phyloP scores from a whole-genome alignment of 2,113 vertebrate genomes.

The Perca fluviatilis region DNA sequence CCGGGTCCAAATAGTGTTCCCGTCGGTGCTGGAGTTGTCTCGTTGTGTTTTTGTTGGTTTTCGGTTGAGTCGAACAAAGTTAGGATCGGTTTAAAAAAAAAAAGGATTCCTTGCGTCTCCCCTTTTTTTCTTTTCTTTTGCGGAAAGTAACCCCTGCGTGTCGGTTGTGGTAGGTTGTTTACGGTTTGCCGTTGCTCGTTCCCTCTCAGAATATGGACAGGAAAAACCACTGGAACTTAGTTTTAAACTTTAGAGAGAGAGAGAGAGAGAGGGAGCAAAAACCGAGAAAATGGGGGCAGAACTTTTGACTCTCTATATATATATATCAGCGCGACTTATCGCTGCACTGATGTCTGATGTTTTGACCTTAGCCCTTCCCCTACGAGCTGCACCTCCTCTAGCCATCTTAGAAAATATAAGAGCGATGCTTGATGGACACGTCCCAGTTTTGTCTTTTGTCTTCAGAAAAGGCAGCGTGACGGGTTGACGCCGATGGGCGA shows the following conservation, averaged over 20 bases:
- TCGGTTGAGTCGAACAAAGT: too few species aligned
- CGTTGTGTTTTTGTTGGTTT: too few species aligned
- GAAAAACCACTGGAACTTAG: neutral
- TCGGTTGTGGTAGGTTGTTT: neutral
- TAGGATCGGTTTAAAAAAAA: too few species aligned
- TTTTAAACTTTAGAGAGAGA: neutral
- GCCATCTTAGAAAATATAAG: neutral
- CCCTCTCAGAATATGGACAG: neutral
- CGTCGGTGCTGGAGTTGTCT: too few species aligned
- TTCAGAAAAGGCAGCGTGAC: neutral
- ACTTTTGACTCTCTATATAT: neutral
- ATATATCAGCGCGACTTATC: neutral
- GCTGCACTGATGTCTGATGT: neutral
- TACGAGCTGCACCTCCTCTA: neutral
- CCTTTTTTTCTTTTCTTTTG: too few species aligned
- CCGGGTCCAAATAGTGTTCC: too few species aligned
- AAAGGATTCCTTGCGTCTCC: too few species aligned
- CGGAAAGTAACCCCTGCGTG: too few species aligned
- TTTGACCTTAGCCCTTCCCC: neutral
- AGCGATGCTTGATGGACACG: conserved; percentile 46
- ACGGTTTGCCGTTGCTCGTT: too few species aligned
- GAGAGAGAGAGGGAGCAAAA: neutral
- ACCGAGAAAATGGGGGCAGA: too few species aligned
- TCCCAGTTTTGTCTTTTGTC: neutral
- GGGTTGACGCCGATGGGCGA: neutral